Evolutionary conservation across 1,140 invertebrate genomes (phyloP).

Genomic region (Nasonia longicornis): DNA sequence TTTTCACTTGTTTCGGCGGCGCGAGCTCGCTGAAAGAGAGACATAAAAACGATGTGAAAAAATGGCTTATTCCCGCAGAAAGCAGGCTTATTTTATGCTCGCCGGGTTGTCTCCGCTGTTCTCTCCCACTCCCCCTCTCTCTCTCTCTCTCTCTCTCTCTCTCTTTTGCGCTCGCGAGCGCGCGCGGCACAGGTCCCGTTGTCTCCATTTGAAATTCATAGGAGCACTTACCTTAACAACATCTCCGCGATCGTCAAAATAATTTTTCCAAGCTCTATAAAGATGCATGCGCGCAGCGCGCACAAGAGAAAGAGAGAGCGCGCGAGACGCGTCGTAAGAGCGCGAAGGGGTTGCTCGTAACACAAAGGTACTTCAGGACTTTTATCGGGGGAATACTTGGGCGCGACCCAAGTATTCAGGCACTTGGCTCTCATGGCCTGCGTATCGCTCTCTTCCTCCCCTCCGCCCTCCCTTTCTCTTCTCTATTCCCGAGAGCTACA

Average conservation of each 20-base stretch:
- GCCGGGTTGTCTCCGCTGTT: neutral
- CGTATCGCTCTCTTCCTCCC: neutral
- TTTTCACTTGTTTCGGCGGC: neutral
- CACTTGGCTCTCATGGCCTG: neutral
- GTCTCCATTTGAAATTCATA: slow-evolving; percentile 35
- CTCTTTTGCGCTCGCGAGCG: neutral
- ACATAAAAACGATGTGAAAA: neutral
- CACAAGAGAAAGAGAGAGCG: neutral
- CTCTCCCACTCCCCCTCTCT: too few species aligned
- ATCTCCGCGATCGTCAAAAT: slow-evolving; percentile 35
- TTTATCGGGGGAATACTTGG: slow-evolving; percentile 36
- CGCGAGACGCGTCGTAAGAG: neutral
- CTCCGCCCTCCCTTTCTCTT: neutral
- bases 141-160: too few species aligned
- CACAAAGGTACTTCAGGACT: slow-evolving; percentile 24
- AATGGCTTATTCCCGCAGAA: neutral
- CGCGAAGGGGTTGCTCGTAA: slow-evolving; percentile 1
- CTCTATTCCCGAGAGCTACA: neutral
- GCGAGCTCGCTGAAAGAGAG: neutral
- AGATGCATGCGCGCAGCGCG: neutral
- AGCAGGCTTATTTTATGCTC: neutral
- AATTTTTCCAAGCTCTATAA: slow-evolving; percentile 24
- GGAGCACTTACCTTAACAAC: slow-evolving; percentile 18
- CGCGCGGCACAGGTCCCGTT: neutral
- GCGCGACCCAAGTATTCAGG: slow-evolving; percentile 15